phyloP scores from a whole-genome alignment of 1,140 invertebrate species.

The Lordiphosa collinella region DNA sequence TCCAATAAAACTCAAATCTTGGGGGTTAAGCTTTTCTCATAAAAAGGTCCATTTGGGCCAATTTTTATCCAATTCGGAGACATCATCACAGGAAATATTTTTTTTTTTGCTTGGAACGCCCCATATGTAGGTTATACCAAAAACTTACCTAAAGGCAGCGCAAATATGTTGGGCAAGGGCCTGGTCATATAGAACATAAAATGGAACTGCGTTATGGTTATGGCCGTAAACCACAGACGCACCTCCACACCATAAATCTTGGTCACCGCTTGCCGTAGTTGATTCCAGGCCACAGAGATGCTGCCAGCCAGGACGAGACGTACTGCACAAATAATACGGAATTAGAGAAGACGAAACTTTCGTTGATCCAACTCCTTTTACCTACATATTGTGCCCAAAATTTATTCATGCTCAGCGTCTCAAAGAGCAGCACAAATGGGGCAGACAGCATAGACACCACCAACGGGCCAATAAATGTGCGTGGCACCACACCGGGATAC shows the following conservation, averaged over 20 bases:
- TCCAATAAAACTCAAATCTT: too few relatives aligned
- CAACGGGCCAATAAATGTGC: conserved; percentile 97
- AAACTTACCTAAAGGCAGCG: conserved; percentile 90
- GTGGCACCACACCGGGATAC: conserved; percentile 98
- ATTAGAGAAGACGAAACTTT: conserved; percentile 1
- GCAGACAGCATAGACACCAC: conserved; percentile 88
- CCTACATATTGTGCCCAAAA: conserved; percentile 95
- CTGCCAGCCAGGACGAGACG: conserved; percentile 87
- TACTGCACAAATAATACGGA: conserved; percentile 83
- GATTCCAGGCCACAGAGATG: conserved; percentile 87
- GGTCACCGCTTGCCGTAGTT: conserved; percentile 86
- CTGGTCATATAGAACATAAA: conserved; percentile 98
- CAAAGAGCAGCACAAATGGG: conserved; percentile 86
- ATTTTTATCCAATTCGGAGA: too few relatives aligned
- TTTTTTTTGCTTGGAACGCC: too few relatives aligned
- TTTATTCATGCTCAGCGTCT: conserved; percentile 88
- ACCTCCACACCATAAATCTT: conserved; percentile 89
- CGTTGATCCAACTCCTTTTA: conserved; percentile 81
- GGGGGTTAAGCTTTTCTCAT: too few relatives aligned
- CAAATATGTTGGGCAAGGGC: conserved; percentile 97
- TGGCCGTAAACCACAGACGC: conserved; percentile 89
- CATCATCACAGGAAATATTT: too few relatives aligned
- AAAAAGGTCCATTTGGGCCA: too few relatives aligned
- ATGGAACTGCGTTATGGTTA: conserved; percentile 97
- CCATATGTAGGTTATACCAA: too few relatives aligned